Evolutionary conservation across 2,113 vertebrate genomes (phyloP), one percentile per base, ranked within the genome.

Genomic region (Merops nubicus): DNA sequence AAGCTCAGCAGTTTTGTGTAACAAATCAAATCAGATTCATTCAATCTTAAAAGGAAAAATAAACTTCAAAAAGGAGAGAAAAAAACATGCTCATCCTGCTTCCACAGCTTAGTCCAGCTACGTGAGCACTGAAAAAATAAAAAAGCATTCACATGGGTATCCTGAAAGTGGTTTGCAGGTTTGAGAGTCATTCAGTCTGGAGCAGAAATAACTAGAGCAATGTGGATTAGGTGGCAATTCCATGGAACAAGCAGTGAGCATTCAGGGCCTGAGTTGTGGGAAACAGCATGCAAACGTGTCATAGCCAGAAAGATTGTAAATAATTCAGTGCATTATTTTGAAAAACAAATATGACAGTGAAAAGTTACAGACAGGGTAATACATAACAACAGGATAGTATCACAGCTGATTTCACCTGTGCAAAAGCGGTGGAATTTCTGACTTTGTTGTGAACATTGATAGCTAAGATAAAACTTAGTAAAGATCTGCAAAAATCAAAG

Each of bases 61-160:
- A n/a, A 20, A n/a, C 21, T 18, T 31, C 2, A 43, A 48, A 36
- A 3, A 6, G 3, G 1, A 14, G 5, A 3, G 1, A 5, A 16
- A 38, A 11, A 50, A 11, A 19, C n/a, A 18, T 56, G n/a, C 40
- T 69, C 1, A 2, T 4, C 76, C 15, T 0, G 0, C 11, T 65
- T 65, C 23, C 42, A 42, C 23, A 88, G 8, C 15, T 72, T 50
- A 36, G 9, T 54, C 21, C 48, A 69, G 76, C 42, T 11, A 60
- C 11, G 26, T 5, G 9, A 69, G 69, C 9, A 36, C 12, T 33
- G 31, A 22, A 88, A 42, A 75, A 59, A 54, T 11, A 48, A 0
- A 0, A 11, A 34, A 51, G 9, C 51, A 42, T 47, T 90, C 48
- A 51, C 19, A 18, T 15, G 8, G n/a, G 15, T 60, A 45, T 33